Percentiles rank a stretch among this genome's conserved stretches.
phyloP scores from a whole-genome alignment of 2,797 vertebrate species.

The Urophycis tenuis region DNA sequence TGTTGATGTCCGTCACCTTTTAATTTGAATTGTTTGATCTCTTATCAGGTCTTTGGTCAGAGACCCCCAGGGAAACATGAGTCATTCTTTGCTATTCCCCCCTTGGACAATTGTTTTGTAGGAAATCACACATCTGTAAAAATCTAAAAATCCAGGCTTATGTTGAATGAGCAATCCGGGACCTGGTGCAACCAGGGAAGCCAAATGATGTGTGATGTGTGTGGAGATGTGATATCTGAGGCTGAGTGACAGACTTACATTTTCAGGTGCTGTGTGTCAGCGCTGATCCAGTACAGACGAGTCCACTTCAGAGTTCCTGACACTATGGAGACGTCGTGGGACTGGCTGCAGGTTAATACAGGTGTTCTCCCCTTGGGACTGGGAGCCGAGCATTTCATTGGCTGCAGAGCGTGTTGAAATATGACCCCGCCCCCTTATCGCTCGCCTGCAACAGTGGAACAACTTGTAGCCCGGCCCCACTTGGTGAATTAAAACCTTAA shows the following conservation, averaged over 20 bases:
- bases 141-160: neutral
- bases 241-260: constrained; percentile 50
- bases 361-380: constrained; percentile 54
- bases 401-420: constrained; percentile 63
- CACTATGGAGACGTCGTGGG: constrained; percentile 59
- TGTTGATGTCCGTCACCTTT: neutral
- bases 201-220: neutral
- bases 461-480: constrained; percentile 14
- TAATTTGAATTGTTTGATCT: too few relatives aligned
- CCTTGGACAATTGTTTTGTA: too few relatives aligned
- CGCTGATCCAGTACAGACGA: constrained; percentile 30
- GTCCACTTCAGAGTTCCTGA: constrained; percentile 50
- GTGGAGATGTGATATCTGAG: neutral
- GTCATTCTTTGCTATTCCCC: too few relatives aligned
- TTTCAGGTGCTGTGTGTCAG: constrained; percentile 26
- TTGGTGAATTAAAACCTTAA: constrained; percentile 10
- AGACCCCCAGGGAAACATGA: too few relatives aligned
- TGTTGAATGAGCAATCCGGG: neutral
- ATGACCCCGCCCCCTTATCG: constrained; percentile 58
- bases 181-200: neutral
- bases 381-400: constrained; percentile 55
- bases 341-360: constrained; percentile 51
- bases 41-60: too few relatives aligned
- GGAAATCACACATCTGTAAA: neutral
- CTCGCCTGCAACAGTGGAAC: constrained; percentile 24